Percentiles rank a stretch among this genome's conserved stretches.
These are phyloP conservation scores for Tupaia tana DNA, from an alignment of 2,113 vertebrate species.

Conservation along the genomic window DNA sequence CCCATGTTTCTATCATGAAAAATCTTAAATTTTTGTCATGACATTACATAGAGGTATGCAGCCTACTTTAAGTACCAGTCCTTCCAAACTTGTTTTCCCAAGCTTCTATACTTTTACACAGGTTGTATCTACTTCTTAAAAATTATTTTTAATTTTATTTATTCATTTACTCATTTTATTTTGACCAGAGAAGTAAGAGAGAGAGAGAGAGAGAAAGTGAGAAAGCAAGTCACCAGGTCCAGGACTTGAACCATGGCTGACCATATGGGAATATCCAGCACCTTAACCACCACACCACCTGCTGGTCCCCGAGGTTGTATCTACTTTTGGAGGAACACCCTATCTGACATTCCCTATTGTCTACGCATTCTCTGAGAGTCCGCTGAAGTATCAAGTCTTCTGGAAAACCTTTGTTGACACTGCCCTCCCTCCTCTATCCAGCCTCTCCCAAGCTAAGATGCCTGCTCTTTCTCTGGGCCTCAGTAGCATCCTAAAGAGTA, in stretches of 20 bases:
- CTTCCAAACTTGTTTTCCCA: slow-evolving; percentile 18
- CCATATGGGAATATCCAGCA: too few relatives aligned
- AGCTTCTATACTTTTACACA: neutral
- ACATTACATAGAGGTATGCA: neutral
- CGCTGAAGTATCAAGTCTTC: neutral
- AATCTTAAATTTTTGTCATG: neutral
- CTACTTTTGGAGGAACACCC: neutral
- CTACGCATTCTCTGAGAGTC: neutral
- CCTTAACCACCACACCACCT: too few relatives aligned
- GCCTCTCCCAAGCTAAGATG: neutral
- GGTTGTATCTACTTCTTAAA: neutral
- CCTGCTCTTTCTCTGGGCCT: neutral
- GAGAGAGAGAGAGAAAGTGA: too few relatives aligned
- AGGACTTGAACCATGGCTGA: too few relatives aligned
- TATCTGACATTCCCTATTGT: neutral
- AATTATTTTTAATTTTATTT: too few relatives aligned
- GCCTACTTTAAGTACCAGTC: neutral
- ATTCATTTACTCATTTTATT: too few relatives aligned
- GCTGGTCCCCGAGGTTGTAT: too few relatives aligned
- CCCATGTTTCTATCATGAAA: too few relatives aligned
- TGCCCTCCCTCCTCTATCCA: neutral
- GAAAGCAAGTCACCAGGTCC: too few relatives aligned
- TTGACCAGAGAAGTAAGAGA: too few relatives aligned
- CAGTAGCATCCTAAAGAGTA: neutral
- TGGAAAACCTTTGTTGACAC: neutral